Evolutionary conservation across 2,113 vertebrate genomes (phyloP), one percentile per base, ranked within the genome.

Genomic region (Microtus ochrogaster): DNA sequence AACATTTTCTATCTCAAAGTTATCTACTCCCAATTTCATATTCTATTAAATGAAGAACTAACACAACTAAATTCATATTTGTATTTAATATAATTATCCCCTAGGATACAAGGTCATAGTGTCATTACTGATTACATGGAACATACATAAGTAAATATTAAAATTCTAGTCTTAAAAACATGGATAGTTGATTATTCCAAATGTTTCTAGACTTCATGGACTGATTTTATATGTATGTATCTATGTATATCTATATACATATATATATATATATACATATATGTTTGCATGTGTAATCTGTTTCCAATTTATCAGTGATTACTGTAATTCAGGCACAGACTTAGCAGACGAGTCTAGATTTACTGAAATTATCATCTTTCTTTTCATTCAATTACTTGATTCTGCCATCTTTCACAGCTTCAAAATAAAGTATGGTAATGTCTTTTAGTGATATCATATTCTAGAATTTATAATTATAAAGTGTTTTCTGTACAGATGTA

Each of bases 41-140:
- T 90, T 84, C 1, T 91, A n/a, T 84, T 76, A 66, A 47, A 44
- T 6, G 2, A 92, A 28, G 9, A 85, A n/a, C 79, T 58, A 1
- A 92, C 16, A 81, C 11, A 84, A 89, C 5, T 70, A 11, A 95
- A 49, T 33, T 49, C 52, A 9, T 78, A 70, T 70, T 89, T 90
- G 55, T 5, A 73, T 72, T 90, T 90, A 72, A 81, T 70, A 13
- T 26, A 5, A 49, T 63, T 85, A 88, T 17, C 5, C 36, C 1
- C 88, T 44, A 30, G 4, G 44, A 92, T 12, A 87, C 1, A 22
- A 55, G 4, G 26, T 81, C 49, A 81, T n/a, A 65, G 3, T 7
- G 39, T 90, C 84, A 39, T 41, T 90, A 55, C 33, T 11, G 21
- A 17, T 30, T 85, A n/a, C 78, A 79, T 87, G 13, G 1, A 94